These are phyloP conservation scores for Paralinhomoeus sp. DNA, from an alignment of 2,888 invertebrate species.

Conservation along the genomic window DNA sequence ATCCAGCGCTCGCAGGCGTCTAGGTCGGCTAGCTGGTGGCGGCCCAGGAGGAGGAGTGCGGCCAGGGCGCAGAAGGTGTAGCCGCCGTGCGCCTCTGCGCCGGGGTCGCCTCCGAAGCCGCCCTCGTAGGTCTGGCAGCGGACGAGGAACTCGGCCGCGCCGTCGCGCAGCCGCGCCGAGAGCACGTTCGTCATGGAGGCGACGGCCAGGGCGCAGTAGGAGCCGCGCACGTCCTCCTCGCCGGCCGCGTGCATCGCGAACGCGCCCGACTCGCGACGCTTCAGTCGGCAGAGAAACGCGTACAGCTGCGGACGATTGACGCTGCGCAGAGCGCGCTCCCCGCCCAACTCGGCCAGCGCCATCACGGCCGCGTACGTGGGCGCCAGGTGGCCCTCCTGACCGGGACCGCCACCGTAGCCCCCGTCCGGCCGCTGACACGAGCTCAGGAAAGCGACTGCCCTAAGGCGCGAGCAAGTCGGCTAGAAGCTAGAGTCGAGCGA, in stretches of 20 bases:
- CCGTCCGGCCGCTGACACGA: slow-evolving; percentile 12
- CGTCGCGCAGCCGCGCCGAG: slow-evolving; percentile 51
- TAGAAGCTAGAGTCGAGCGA: too few species aligned
- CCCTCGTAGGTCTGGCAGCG: slow-evolving; percentile 96
- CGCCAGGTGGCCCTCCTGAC: slow-evolving; percentile 73
- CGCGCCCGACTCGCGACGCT: slow-evolving; percentile 61
- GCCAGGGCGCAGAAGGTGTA: slow-evolving; percentile 93
- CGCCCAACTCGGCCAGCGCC: slow-evolving; percentile 66
- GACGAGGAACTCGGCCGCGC: slow-evolving; percentile 47
- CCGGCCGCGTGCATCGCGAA: slow-evolving; percentile 74
- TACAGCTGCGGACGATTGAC: slow-evolving; percentile 53
- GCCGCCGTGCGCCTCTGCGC: slow-evolving; percentile 96
- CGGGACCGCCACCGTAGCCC: slow-evolving; percentile 45
- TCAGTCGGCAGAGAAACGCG: slow-evolving; percentile 52
- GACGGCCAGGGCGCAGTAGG: slow-evolving; percentile 80
- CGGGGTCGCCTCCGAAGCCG: slow-evolving; percentile 77
- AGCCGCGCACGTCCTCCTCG: slow-evolving; percentile 49
- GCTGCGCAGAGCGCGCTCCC: slow-evolving; percentile 58
- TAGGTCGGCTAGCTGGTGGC: slow-evolving; percentile 3
- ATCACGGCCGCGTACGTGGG: slow-evolving; percentile 92
- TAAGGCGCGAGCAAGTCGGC: too few species aligned
- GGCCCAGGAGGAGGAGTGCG: slow-evolving; percentile 52
- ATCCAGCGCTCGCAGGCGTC: slow-evolving; percentile 45
- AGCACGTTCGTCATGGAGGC: slow-evolving; percentile 57
- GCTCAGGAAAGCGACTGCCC: slow-evolving; percentile 15